Evolutionary conservation across 2,888 invertebrate species (phyloP), one percentile per base, ranked within the genome.

Genomic region (Nomada fabriciana): DNA sequence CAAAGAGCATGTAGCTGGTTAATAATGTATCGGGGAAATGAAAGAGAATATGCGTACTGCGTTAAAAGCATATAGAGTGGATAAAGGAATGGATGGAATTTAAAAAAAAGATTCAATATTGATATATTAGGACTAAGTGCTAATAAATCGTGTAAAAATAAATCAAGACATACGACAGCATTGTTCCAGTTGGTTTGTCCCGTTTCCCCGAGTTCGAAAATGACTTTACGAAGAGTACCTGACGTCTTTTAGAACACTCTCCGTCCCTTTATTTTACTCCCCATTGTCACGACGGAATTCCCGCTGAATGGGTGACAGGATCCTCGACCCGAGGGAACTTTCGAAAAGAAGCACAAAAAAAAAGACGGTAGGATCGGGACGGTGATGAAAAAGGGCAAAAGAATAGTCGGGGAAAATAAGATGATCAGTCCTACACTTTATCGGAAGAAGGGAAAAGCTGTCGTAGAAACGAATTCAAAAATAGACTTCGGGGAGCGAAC

Each of bases 381-480:
- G 29, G 18, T 0, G 11, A 13, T 4, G 59, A 60, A 36, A 36
- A 25, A 36, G 59, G 25, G 25, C 2, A 15, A 1, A 9, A 29
- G 36, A n/a, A 29, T 2, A 53, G 29, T 5, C 3, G 18, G 0
- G 18, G 18, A 18, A 60, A 9, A 36, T 29, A 36, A 47, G 80
- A 64, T 63, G 47, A 78, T 76, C 75, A 23, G 63, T 72, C 67
- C 50, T 72, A 63, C 64, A 82, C 84, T 86, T 84, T 86, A 87
- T 86, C 80, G 74, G 71, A 84, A 87, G 80, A 76, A 86, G 74
- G 76, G 77, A 86, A 86, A 87, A 76, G 61, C 80, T 82, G 87
- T 87, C 87, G 87, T 86, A 72, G 83, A 83, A 72, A 86, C 86
- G 84, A 81, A 82, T 63, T 79, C 87, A 78, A 76, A 80, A 88